Conservation (phyloP, 2,797 vertebrate genomes). For the Poeciliopsis gracilis region DNA sequence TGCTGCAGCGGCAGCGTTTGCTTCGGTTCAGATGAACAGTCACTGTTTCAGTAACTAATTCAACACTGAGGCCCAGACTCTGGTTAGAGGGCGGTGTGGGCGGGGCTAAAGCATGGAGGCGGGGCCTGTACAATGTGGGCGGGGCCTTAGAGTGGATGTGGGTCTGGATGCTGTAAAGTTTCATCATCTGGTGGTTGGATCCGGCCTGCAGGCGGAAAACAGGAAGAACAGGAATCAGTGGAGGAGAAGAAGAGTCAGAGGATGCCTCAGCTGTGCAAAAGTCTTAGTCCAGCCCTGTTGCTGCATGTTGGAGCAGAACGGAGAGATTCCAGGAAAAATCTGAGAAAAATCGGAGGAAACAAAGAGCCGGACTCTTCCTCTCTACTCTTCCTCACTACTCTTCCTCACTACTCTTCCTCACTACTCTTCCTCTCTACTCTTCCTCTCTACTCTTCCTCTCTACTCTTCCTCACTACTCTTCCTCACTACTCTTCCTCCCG, state of each 20-base stretch:
- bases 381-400: too few relatives aligned
- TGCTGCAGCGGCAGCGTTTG: conserved; percentile 45
- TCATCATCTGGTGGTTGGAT: neutral
- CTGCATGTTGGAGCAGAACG: neutral
- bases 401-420: too few relatives aligned
- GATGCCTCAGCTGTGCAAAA: neutral
- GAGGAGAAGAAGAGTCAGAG: neutral
- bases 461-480: too few relatives aligned
- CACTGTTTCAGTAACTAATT: conserved; percentile 94
- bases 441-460: too few relatives aligned
- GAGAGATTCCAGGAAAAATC: too few relatives aligned
- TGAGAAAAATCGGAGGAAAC: too few relatives aligned
- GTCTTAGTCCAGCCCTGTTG: neutral
- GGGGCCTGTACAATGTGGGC: neutral
- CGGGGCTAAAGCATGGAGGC: neutral
- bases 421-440: too few relatives aligned
- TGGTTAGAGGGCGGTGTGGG: neutral
- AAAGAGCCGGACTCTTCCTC: too few relatives aligned
- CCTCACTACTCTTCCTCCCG: neutral
- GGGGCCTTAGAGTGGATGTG: conserved; percentile 5
- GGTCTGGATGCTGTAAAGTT: conserved; percentile 9
- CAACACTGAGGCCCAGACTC: conserved; percentile 79
- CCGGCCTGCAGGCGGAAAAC: neutral
- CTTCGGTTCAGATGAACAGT: conserved; percentile 88
- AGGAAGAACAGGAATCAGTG: neutral